Conservation (phyloP, 2,797 vertebrate species). For the Pyrocephalus nanus region DNA sequence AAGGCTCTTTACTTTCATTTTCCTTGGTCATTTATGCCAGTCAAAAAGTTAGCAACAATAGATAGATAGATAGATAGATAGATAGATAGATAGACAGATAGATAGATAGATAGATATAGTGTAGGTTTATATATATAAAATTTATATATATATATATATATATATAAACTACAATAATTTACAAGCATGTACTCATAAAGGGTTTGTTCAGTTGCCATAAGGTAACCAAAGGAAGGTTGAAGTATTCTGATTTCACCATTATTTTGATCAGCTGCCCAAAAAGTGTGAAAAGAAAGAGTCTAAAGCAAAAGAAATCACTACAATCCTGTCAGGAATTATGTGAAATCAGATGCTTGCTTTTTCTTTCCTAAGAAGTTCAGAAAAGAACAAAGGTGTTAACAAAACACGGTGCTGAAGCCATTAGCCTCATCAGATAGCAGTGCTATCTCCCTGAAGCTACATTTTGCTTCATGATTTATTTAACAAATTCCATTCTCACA, state of each 20-base stretch:
- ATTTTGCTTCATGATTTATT: not conserved
- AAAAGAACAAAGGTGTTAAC: not conserved
- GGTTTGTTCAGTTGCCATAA: not conserved
- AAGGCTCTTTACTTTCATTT: not conserved
- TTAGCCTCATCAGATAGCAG: not conserved
- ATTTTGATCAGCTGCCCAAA: not conserved
- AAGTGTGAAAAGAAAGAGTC: not conserved
- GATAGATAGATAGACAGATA: too few relatives aligned
- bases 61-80: too few relatives aligned
- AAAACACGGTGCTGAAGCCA: not conserved
- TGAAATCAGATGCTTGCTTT: not conserved
- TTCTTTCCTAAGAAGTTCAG: not conserved
- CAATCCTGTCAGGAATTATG: not conserved
- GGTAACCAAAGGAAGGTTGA: not conserved
- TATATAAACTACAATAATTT: not conserved
- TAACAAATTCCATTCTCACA: not conserved
- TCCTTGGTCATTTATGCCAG: not conserved
- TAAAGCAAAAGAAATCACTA: constrained; percentile 15
- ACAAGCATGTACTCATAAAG: not conserved
- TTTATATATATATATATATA: too few relatives aligned
- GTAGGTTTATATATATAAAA: not conserved
- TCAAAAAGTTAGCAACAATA: not conserved
- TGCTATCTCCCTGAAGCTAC: not conserved
- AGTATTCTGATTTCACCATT: not conserved
- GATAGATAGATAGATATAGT: not conserved